A percentile compares a stretch with the other conserved stretches of the same genome.
These are phyloP conservation scores for Morus bassanus DNA, from an alignment of 2,797 vertebrate genomes.

Conservation along the genomic window DNA sequence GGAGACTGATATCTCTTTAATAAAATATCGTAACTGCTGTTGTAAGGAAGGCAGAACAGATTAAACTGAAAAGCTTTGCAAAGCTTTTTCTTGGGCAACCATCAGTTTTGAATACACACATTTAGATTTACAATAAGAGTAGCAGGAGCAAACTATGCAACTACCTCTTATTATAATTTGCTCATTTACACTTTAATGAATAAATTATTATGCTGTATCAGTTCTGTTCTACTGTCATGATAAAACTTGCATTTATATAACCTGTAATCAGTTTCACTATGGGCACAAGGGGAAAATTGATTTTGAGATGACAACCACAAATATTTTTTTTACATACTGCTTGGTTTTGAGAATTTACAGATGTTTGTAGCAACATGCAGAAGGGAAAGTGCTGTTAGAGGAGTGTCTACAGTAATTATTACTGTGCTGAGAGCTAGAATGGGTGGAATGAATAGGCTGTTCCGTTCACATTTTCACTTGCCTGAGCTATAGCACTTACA, in stretches of 20 bases:
- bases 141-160: slow-evolving; percentile 12
- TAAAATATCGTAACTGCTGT: not conserved
- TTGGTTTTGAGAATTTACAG: slow-evolving; percentile 21
- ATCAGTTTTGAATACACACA: not conserved
- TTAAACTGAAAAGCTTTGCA: not conserved
- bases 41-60: slow-evolving; percentile 8
- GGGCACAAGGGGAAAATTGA: slow-evolving; percentile 54
- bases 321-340: not conserved
- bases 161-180: slow-evolving; percentile 38
- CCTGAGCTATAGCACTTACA: not conserved
- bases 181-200: slow-evolving; percentile 83
- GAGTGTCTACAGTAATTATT: not conserved
- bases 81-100: not conserved
- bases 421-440: not conserved
- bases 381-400: not conserved
- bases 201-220: slow-evolving; percentile 81
- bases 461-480: not conserved
- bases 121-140: not conserved
- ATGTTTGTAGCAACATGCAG: slow-evolving; percentile 45
- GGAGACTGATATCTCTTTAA: not conserved
- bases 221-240: slow-evolving; percentile 66
- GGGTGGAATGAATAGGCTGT: not conserved
- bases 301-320: slow-evolving; percentile 53
- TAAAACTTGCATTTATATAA: slow-evolving; percentile 72
- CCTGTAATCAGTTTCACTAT: slow-evolving; percentile 60